Base-by-base conservation (phyloP, 2,888 invertebrate species). In the Myopa testacea region DNA sequence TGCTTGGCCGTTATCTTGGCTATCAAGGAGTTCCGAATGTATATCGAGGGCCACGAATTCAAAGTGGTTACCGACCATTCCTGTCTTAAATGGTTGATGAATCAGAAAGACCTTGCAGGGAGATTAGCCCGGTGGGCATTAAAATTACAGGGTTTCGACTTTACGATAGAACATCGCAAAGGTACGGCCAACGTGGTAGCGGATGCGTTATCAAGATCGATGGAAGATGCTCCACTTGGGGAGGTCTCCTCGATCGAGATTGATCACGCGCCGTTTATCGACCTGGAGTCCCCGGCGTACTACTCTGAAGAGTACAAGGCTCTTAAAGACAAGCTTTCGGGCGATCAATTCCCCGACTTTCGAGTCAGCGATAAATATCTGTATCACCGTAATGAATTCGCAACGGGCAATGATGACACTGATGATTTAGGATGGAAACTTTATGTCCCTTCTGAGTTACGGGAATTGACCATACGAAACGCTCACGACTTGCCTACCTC, bases 21-120 rank as follows among this genome's bases (percentile, higher is more conserved):
- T n/a, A 69, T 79, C 1, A 60, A 74, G 19, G 76, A 78, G 19
- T 77, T 78, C 19, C 71, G 77, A 4, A 34, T 70, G 6, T 78
- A 79, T 38, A 76, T 78, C 14, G 69, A 70, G 19, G 69, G 69
- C 26, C 69, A 69, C 6, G 72, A 60, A 14, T 76, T 76, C 58
- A 50, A 5, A 6, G 76, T 76, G 26, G 19, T 76, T 7, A 76
- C 76, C 7, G 76, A 76, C 16, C 76, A 76, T 38, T 68, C 34
- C 16, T 26, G 26, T 26, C 26, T 26, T 26, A 26, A 1, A 2
- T 26, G 26, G 26, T 26, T 26, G 26, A 26, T 26, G 26, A 26
- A 26, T 26, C 26, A 26, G 26, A 26, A 26, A 26, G 26, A 26
- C 26, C 26, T 26, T 2, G 14, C 52, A 1, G 52, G 52, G 52